phyloP scores from a whole-genome alignment of 1,140 invertebrate species.

The Rhagoletis pomonella region DNA sequence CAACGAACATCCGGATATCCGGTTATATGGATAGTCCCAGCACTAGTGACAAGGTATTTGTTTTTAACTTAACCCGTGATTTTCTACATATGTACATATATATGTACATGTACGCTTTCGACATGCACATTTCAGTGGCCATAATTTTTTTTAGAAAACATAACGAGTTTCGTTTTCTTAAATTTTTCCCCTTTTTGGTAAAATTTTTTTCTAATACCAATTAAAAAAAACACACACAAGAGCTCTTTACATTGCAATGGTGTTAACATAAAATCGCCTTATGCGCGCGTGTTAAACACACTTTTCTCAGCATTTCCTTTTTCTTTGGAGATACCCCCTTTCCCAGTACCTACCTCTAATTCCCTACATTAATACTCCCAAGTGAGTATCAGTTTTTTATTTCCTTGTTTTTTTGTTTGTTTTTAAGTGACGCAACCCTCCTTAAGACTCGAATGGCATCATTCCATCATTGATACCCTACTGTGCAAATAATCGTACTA shows the following conservation, averaged over 20 bases:
- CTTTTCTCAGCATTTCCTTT: conserved; percentile 4
- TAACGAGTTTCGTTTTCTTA: too few relatives aligned
- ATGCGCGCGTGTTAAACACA: conserved; percentile 16
- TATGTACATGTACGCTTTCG: background rate
- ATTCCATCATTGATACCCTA: conserved; percentile 22
- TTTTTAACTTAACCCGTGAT: too few relatives aligned
- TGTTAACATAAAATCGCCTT: background rate
- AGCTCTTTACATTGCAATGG: conserved; percentile 10
- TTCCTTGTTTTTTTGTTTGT: conserved; percentile 9
- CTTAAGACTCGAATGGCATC: background rate
- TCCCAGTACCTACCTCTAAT: too few relatives aligned
- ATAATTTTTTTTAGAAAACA: too few relatives aligned
- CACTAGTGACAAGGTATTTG: too few relatives aligned
- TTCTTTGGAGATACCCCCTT: background rate
- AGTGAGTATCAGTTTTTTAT: conserved; percentile 16
- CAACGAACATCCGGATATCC: too few relatives aligned
- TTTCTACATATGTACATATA: too few relatives aligned
- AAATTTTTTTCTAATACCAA: too few relatives aligned
- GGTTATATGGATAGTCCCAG: too few relatives aligned
- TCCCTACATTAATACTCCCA: background rate
- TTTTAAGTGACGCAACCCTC: background rate
- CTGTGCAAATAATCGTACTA: conserved; percentile 19
- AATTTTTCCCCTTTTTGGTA: too few relatives aligned
- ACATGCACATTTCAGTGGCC: too few relatives aligned
- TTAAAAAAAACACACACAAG: background rate